Evolutionary conservation across 2,888 invertebrate genomes (phyloP), one percentile per base, ranked within the genome.

Genomic region (Panopea generosa): DNA sequence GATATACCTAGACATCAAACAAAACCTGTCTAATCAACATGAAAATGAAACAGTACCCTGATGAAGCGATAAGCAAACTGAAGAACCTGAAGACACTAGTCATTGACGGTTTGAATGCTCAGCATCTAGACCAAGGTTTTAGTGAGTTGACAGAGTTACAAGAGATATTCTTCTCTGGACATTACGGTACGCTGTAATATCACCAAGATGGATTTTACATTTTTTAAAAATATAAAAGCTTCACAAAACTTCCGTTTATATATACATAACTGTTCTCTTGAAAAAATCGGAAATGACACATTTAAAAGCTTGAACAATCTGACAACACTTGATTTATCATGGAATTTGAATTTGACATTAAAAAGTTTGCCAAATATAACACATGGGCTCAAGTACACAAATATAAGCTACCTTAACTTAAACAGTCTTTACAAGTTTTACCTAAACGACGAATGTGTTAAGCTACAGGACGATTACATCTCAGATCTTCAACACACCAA

Each of bases 21-120:
- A 67, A 45, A 40, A 45, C 26, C 9, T 60, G 11, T 18, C 11
- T 1, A 22, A 26, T 60, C 1, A 47, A 9, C 26, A 1, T 26
- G n/a, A 22, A 40, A 67, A 50, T 40, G 49, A 57, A 16, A 38
- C 33, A 2, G n/a, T 67, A 57, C 40, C 67, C 67, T 16, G 20
- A 45, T 16, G 7, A 0, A 1, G 29, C 50, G 0, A n/a, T 67
- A 33, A 9, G 18, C 0, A 9, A 40, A 24, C 24, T 67, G 2
- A 16, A 38, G 4, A 6, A 22, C n/a, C 38, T 67, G 7, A 7
- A 50, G 26, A 49, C 49, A 16, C 38, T 67, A 20, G 33, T 57
- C 18, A 67, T 67, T 22, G 67, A 67, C n/a, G 67, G 67, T n/a
- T 29, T 67, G 4, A 47, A 56, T 18, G 26, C 22, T 45, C 6